Evolutionary conservation across 1,140 invertebrate species (phyloP).

Genomic region (Aphis gossypii): DNA sequence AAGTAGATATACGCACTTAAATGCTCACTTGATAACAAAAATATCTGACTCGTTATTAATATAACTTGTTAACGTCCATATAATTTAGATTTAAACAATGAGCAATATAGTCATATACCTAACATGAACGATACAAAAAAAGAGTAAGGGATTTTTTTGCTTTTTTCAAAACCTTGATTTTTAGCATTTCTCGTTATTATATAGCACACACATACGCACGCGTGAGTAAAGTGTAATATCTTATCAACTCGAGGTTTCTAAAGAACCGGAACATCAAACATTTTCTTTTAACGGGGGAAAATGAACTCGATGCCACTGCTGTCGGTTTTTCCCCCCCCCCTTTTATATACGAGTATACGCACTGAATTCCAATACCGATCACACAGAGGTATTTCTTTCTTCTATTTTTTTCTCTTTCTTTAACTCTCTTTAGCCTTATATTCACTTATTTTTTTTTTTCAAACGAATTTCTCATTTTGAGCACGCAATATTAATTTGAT

Average conservation of each 20-base stretch:
- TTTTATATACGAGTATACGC: slow-evolving; percentile 49
- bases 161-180: background rate
- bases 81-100: background rate
- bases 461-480: background rate
- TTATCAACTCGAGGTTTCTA: slow-evolving; percentile 37
- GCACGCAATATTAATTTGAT: background rate
- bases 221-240: slow-evolving; percentile 17
- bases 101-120: background rate
- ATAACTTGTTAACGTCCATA: background rate
- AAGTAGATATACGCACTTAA: background rate
- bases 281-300: slow-evolving; percentile 37
- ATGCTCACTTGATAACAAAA: background rate
- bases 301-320: slow-evolving; percentile 10
- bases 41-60: background rate
- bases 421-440: background rate
- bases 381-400: slow-evolving; percentile 24
- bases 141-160: background rate
- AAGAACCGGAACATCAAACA: slow-evolving; percentile 33
- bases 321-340: background rate
- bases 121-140: background rate
- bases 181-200: background rate
- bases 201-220: background rate
- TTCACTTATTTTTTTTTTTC: background rate
- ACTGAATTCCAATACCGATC: slow-evolving; percentile 50
- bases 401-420: background rate